Evolutionary conservation across 2,888 invertebrate species (phyloP).

Genomic region (Chromoteleia sp.): DNA sequence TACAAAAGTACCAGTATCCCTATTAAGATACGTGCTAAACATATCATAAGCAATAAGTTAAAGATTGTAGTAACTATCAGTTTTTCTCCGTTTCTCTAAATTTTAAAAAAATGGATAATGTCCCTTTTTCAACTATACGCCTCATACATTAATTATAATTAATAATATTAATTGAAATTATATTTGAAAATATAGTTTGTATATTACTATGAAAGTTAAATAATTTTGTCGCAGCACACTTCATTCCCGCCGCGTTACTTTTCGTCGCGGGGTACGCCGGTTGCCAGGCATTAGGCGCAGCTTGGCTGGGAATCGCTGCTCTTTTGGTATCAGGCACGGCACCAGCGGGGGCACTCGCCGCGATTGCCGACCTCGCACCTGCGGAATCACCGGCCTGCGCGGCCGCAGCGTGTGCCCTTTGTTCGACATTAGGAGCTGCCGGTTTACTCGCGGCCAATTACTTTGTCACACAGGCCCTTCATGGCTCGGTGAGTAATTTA

Average conservation of each 20-base stretch:
- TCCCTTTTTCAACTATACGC: too few species aligned
- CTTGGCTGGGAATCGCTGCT: conserved; percentile 86
- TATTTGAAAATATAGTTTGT: neutral
- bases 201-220: neutral
- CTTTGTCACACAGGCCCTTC: conserved; percentile 86
- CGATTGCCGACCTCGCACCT: conserved; percentile 87
- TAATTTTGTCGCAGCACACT: conserved; percentile 84
- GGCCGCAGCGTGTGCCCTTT: conserved; percentile 83
- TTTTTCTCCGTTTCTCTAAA: too few species aligned
- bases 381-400: conserved; percentile 84
- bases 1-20: too few species aligned
- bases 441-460: conserved; percentile 87
- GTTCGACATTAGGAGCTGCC: conserved; percentile 87
- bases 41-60: too few species aligned
- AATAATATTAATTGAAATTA: too few species aligned
- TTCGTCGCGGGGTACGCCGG: conserved; percentile 87
- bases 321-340: conserved; percentile 87
- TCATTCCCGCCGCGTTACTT: conserved; percentile 86
- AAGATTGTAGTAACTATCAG: too few species aligned
- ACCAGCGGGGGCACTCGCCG: conserved; percentile 86
- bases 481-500: conserved; percentile 85
- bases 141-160: too few species aligned
- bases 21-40: too few species aligned
- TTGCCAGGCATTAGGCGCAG: conserved; percentile 86
- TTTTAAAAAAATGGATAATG: too few species aligned